A percentile compares a stretch with the other conserved stretches of the same genome.
Conservation (phyloP, 2,888 invertebrate genomes). For the Rhagonycha lutea region DNA sequence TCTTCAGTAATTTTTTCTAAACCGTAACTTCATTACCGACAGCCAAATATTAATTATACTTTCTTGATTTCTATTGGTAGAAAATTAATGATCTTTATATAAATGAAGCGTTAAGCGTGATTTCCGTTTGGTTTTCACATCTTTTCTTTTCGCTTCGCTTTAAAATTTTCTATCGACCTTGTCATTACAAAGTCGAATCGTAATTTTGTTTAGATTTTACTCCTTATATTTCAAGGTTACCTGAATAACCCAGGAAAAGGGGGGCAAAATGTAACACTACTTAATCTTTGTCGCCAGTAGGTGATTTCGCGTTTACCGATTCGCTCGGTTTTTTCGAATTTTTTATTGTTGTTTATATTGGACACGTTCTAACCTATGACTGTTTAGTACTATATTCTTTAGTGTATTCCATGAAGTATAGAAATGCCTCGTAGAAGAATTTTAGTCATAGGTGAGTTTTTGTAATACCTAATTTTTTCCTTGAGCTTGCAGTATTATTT, state of each 20-base stretch:
- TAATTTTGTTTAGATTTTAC: slow-evolving; percentile 16
- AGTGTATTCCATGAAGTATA: neutral
- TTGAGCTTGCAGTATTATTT: slow-evolving; percentile 1
- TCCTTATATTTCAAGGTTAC: slow-evolving; percentile 24
- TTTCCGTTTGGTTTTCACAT: slow-evolving; percentile 19
- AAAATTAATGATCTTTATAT: slow-evolving; percentile 19
- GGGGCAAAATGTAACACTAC: slow-evolving; percentile 16
- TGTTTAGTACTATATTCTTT: neutral
- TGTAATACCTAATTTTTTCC: neutral
- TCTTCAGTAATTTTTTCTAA: slow-evolving; percentile 9
- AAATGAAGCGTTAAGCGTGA: slow-evolving; percentile 22
- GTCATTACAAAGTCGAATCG: slow-evolving; percentile 14
- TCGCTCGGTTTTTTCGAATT: neutral
- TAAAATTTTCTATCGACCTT: slow-evolving; percentile 14
- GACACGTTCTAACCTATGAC: neutral
- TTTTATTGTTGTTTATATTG: neutral
- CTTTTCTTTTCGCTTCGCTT: slow-evolving; percentile 19
- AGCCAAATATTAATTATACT: slow-evolving; percentile 14
- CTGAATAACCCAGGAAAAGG: slow-evolving; percentile 6
- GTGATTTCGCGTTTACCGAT: slow-evolving; percentile 8
- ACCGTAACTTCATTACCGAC: neutral
- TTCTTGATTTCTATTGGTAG: slow-evolving; percentile 8
- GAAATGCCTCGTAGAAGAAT: slow-evolving; percentile 3
- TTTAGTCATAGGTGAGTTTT: slow-evolving; percentile 1
- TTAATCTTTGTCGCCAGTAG: slow-evolving; percentile 16